These are phyloP conservation scores for Ptychoptera albimana DNA, from an alignment of 2,888 invertebrate species.

Conservation along the genomic window DNA sequence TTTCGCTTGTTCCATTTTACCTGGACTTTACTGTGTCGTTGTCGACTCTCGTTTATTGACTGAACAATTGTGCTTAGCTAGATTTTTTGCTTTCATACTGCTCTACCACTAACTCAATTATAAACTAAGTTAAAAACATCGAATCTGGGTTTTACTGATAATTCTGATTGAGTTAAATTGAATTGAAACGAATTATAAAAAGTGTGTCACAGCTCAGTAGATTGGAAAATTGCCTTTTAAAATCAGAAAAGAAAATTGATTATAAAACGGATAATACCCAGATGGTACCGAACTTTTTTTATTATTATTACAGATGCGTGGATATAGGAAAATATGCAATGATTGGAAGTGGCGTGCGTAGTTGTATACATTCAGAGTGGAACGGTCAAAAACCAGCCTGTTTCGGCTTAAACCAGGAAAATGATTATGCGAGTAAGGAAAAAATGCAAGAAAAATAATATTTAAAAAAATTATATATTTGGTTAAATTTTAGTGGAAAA, in stretches of 20 bases:
- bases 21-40: too few species aligned
- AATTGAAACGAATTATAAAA: too few species aligned
- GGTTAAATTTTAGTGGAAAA: constrained; percentile 49
- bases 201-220: neutral
- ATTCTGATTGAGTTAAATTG: too few species aligned
- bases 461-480: neutral
- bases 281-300: neutral
- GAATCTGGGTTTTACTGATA: too few species aligned
- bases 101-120: too few species aligned
- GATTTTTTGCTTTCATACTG: too few species aligned
- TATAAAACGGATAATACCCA: neutral
- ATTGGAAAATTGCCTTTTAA: neutral
- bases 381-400: constrained; percentile 63
- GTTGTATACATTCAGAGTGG: constrained; percentile 67
- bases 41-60: too few species aligned
- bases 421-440: constrained; percentile 65
- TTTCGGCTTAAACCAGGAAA: constrained; percentile 68
- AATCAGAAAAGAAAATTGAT: neutral
- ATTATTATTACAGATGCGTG: constrained; percentile 43
- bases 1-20: constrained; percentile 3
- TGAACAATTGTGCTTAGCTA: too few species aligned
- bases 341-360: constrained; percentile 54
- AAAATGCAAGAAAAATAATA: neutral
- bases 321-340: constrained; percentile 79
- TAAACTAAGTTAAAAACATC: too few species aligned